phyloP scores from a whole-genome alignment of 2,113 vertebrate genomes.

The Empidonax traillii region DNA sequence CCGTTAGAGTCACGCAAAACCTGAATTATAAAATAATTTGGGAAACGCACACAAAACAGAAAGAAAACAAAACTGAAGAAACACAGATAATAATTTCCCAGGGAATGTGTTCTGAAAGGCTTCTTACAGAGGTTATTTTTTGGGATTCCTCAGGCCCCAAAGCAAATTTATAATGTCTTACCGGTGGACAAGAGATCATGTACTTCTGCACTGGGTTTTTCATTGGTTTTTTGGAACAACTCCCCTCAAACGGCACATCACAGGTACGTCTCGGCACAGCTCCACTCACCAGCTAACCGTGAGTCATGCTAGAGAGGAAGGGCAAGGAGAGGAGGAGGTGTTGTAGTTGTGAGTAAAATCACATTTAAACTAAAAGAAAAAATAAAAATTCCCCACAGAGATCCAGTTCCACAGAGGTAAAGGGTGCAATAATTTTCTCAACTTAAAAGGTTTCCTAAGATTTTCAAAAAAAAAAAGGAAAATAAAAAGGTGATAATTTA shows the following conservation, averaged over 20 bases:
- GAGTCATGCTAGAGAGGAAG: neutral
- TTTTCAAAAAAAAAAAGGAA: neutral
- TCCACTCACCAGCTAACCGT: neutral
- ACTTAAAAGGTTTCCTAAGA: neutral
- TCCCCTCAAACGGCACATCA: neutral
- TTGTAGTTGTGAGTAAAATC: neutral
- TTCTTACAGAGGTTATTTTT: neutral
- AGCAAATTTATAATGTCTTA: neutral
- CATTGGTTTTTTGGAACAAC: neutral
- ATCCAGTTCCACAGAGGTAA: neutral
- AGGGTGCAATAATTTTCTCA: neutral
- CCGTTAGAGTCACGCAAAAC: neutral
- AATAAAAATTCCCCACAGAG: neutral
- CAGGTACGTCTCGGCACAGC: neutral
- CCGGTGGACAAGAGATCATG: neutral
- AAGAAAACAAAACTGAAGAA: neutral
- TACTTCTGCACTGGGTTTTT: neutral
- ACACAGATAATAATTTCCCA: neutral
- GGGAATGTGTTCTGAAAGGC: neutral
- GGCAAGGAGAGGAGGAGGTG: neutral
- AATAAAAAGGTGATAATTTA: neutral
- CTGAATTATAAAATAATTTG: neutral
- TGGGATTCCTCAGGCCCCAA: neutral
- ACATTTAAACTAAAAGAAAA: neutral
- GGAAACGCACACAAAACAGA: neutral